Base-by-base conservation (phyloP, 2,888 invertebrate genomes). In the Fragum fragum region DNA sequence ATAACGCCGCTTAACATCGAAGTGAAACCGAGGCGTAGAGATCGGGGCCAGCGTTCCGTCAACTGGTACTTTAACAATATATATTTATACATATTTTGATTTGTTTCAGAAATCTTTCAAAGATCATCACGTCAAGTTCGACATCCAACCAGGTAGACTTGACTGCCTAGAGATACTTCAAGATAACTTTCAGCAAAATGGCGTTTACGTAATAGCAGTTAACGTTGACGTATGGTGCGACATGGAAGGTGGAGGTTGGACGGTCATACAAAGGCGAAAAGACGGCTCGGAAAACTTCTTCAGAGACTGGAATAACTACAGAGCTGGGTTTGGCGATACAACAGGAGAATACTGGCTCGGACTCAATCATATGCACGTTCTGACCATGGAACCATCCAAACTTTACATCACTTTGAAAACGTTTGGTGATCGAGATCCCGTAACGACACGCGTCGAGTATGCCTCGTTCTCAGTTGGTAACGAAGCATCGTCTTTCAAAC, bases 221-320 rank as follows among this genome's bases (percentile, higher is more conserved):
- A n/a, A 47, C 47, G 47, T 47, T 47, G n/a, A 47, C 47, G 47
- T 47, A n/a, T 47, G 47, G 47, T 47, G 47, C 47, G 18, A 47
- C 14, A 47, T 47, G 47, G 14, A 14, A 47, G 47, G n/a, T n/a
- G 47, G 47, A 3, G 47, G 47, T 18, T 47, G 47, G 47, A 47
- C 47, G 47, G 47, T 47, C 47, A 47, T 47, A 47, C 47, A 47
- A 47, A 5, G 47, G 14, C 47, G 47, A n/a, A 47, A n/a, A 14
- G 47, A 47, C 47, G 47, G 47, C n/a, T 47, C 47, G 3, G 7
- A 47, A 14, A 47, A 47, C 16, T 47, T 47, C 16, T 47, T 9
- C 47, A 47, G 47, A n/a, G 47, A 14, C 5, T 47, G 47, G 47
- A 9, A 47, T n/a, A 1, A 47, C 14, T 47, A 47, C 47, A 47